Evolutionary conservation across 2,888 invertebrate species (phyloP).

Genomic region (Podabrus alpinus): DNA sequence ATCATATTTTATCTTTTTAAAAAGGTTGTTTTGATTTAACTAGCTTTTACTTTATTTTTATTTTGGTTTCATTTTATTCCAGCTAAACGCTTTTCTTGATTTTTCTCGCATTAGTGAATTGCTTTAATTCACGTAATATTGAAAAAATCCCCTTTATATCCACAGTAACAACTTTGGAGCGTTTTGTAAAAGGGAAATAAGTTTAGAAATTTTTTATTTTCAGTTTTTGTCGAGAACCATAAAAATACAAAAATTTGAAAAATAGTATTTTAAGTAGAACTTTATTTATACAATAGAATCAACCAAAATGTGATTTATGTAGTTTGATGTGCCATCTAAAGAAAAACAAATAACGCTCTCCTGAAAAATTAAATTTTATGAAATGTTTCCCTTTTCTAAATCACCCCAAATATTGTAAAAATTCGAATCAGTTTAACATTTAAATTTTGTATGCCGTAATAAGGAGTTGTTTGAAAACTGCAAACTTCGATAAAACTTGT

Average conservation of each 20-base stretch:
- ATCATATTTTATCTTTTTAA: background rate
- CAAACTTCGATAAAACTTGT: background rate
- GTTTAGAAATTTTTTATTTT: too few species aligned
- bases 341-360: background rate
- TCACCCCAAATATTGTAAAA: background rate
- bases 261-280: too few species aligned
- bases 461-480: background rate
- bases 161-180: too few species aligned
- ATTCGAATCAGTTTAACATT: background rate
- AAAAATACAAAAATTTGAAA: too few species aligned
- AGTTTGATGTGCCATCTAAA: background rate
- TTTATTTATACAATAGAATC: too few species aligned
- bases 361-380: too few species aligned
- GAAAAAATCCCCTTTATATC: too few species aligned
- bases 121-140: too few species aligned
- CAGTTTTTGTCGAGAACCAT: too few species aligned
- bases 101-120: too few species aligned
- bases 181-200: too few species aligned
- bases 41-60: background rate
- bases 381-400: background rate
- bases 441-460: background rate
- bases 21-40: background rate
- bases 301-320: background rate
- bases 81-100: too few species aligned
- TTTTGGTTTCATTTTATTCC: background rate